Evolutionary conservation across 2,113 vertebrate species (phyloP), one percentile per base, ranked within the genome.

Genomic region (Alethe castanea): DNA sequence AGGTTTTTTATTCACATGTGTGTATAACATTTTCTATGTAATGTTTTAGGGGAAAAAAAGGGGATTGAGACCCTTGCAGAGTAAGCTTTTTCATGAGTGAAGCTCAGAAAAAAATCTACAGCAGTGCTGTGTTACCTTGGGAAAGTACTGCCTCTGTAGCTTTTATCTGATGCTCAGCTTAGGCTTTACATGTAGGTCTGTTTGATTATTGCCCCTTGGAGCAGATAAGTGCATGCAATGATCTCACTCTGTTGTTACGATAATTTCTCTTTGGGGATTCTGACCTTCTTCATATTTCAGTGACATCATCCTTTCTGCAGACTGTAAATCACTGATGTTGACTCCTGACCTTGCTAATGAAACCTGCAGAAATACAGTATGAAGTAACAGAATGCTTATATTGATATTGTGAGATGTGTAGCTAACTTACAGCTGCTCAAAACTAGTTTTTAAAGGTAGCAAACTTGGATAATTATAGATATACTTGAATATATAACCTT

Each of bases 201-300:
- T 82, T 71, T 91, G 81, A 94, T 93, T 96, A 88, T 80, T 96
- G 89, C 83, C 62, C 74, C 81, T 66, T 77, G 83, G 88, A 92
- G 94, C 78, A 96, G 93, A 96, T 47, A 88, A 95, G 86, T 91
- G 33, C 89, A 89, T 56, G 72, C 81, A 71, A 96, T 97, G 96
- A 97, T 94, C 95, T 98, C 96, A 98, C 90, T 95, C 93, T 76
- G 81, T 96, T 97, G 96, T 97, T 90, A 92, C 25, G 65, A 86
- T 94, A 97, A 95, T 95, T 92, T 76, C 91, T 95, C 97, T 96
- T 84, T 81, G 64, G 94, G 93, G 88, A 96, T 81, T 95, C 81
- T 92, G 91, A 96, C 92, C 90, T 96, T 85, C 85, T 93, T 94
- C 92, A 54, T 73, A 72, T 96, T 92, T 94, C 72, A 67, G 83